Evolutionary conservation across 2,888 invertebrate species (phyloP).

Genomic region (Ophion costatus): DNA sequence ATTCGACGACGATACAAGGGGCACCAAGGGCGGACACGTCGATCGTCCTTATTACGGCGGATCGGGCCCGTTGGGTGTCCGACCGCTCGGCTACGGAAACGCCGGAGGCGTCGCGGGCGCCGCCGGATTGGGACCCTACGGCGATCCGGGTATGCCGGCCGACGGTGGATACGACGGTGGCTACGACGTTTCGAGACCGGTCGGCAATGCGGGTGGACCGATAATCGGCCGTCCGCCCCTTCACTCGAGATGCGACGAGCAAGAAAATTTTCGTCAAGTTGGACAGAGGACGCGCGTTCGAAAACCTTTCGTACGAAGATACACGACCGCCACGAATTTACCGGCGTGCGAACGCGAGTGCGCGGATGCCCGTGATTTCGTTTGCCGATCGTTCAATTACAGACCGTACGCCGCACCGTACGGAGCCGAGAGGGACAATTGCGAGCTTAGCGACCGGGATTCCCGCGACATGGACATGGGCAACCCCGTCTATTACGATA

Average conservation of each 20-base stretch:
- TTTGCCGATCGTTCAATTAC: slow-evolving; percentile 94
- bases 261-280: slow-evolving; percentile 92
- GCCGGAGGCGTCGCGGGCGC: slow-evolving; percentile 78
- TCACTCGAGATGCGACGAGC: slow-evolving; percentile 90
- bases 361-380: slow-evolving; percentile 91
- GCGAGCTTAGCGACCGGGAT: slow-evolving; percentile 95
- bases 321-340: slow-evolving; percentile 89
- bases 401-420: slow-evolving; percentile 88
- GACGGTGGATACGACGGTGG: slow-evolving; percentile 81
- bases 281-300: slow-evolving; percentile 91
- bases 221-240: slow-evolving; percentile 83
- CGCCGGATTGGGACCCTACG: slow-evolving; percentile 57
- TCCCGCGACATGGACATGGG: slow-evolving; percentile 93
- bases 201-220: slow-evolving; percentile 81
- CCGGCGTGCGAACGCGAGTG: slow-evolving; percentile 94
- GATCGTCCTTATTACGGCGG: slow-evolving; percentile 77
- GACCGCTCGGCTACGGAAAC: slow-evolving; percentile 77
- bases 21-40: slow-evolving; percentile 75
- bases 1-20: slow-evolving; percentile 73
- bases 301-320: slow-evolving; percentile 90
- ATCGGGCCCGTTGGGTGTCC: slow-evolving; percentile 71
- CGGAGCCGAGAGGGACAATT: slow-evolving; percentile 90
- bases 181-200: slow-evolving; percentile 78
- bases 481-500: slow-evolving; percentile 94
- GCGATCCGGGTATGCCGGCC: slow-evolving; percentile 67